These are phyloP conservation scores for Thunnus albacares DNA, from an alignment of 2,797 vertebrate species.

Conservation along the genomic window DNA sequence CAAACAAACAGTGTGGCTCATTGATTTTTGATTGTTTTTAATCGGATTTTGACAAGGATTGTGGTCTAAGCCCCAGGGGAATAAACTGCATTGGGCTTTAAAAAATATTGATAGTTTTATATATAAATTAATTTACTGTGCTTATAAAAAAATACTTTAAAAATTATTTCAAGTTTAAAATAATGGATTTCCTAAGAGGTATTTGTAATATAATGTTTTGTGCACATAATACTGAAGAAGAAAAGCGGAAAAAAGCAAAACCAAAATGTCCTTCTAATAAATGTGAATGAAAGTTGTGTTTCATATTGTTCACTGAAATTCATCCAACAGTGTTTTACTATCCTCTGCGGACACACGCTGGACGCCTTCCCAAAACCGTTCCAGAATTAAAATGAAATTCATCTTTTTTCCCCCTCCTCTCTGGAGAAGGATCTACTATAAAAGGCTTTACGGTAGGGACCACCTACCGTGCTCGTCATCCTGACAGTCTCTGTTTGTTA, in stretches of 20 bases:
- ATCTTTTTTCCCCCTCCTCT: slow-evolving; percentile 43
- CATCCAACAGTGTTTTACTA: slow-evolving; percentile 49
- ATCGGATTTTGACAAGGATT: too few relatives aligned
- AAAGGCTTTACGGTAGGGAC: slow-evolving; percentile 72
- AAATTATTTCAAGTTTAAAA: not conserved
- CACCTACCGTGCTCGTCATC: slow-evolving; percentile 76
- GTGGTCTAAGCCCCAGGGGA: too few relatives aligned
- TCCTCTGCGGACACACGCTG: slow-evolving; percentile 49
- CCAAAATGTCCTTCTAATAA: slow-evolving; percentile 22
- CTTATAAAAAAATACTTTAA: not conserved
- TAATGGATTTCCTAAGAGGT: not conserved
- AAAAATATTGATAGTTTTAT: too few relatives aligned
- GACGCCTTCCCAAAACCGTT: slow-evolving; percentile 57
- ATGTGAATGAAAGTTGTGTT: slow-evolving; percentile 59
- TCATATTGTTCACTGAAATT: slow-evolving; percentile 43
- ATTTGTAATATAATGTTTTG: not conserved
- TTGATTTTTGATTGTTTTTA: too few relatives aligned
- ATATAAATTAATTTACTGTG: not conserved
- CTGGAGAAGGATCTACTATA: slow-evolving; percentile 56
- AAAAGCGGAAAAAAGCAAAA: slow-evolving; percentile 30
- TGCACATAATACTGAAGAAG: not conserved
- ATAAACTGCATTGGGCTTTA: too few relatives aligned
- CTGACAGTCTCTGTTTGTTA: slow-evolving; percentile 79
- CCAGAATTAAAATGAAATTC: slow-evolving; percentile 61
- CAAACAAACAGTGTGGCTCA: too few relatives aligned